A percentile compares a stretch with the other conserved stretches of the same genome.
These are phyloP conservation scores for Progne subis DNA, from an alignment of 2,113 vertebrate genomes.

Conservation along the genomic window DNA sequence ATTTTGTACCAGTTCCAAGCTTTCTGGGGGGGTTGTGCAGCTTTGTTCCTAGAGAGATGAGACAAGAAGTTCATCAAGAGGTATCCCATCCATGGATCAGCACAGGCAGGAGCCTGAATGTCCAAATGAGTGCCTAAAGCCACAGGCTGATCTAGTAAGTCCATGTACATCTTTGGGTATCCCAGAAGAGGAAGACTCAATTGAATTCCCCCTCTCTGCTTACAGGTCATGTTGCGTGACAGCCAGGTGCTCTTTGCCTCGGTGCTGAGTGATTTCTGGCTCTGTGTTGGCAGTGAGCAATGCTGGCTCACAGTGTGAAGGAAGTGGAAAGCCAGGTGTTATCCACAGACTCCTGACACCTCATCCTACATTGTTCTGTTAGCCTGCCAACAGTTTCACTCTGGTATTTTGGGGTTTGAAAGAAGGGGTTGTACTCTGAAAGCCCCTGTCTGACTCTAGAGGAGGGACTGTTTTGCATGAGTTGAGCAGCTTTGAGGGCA, in stretches of 20 bases:
- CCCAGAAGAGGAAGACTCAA: background rate
- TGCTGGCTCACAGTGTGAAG: background rate
- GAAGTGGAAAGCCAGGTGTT: conserved; percentile 59
- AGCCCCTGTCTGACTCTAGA: background rate
- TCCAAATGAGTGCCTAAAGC: background rate
- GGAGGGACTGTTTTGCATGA: background rate
- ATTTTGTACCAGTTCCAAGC: background rate
- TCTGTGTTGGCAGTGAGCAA: rapidly evolving
- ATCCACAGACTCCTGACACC: conserved; percentile 12
- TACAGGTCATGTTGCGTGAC: background rate
- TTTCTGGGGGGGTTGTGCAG: background rate
- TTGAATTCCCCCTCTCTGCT: background rate
- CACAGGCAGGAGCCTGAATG: background rate
- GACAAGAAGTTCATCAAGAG: background rate
- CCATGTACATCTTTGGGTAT: background rate
- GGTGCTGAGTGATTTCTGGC: background rate
- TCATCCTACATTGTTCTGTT: background rate
- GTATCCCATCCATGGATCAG: rapidly evolving
- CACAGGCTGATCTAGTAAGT: background rate
- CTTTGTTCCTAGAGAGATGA: conserved; percentile 18
- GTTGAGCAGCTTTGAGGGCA: background rate
- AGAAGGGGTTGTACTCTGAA: background rate
- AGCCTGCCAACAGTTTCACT: background rate
- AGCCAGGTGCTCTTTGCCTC: conserved; percentile 4
- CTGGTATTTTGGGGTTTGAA: conserved; percentile 14